Evolutionary conservation across 2,797 vertebrate species (phyloP).

Genomic region (Siniperca obscura): DNA sequence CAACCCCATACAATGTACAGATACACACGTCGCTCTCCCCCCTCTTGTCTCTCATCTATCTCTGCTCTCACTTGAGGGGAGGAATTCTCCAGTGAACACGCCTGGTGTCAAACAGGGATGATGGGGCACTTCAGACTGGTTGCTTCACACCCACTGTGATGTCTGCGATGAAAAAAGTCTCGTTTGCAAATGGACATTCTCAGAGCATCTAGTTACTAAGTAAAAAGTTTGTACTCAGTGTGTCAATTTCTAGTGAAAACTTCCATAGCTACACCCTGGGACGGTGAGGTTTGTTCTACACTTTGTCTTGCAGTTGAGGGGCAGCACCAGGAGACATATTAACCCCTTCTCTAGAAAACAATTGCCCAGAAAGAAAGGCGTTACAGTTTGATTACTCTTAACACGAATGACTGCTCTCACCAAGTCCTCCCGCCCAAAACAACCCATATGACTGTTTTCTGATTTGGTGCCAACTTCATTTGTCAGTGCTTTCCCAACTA

Average conservation of each 20-base stretch:
- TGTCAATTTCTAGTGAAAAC: neutral
- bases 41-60: neutral
- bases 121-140: neutral
- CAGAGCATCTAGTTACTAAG: constrained; percentile 1
- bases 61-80: constrained; percentile 16
- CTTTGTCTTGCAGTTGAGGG: neutral
- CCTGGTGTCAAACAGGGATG: constrained; percentile 30
- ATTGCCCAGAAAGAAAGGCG: neutral
- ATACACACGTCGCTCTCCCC: neutral
- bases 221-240: neutral
- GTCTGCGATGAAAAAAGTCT: neutral
- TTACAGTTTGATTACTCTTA: too few species aligned
- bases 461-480: too few species aligned
- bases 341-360: neutral
- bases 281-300: neutral
- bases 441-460: too few species aligned
- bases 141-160: neutral
- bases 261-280: neutral
- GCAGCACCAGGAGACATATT: neutral
- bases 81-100: constrained; percentile 38
- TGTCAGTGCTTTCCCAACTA: too few species aligned
- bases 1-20: neutral
- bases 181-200: constrained; percentile 10
- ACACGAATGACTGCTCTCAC: neutral
- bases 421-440: neutral